Percentiles rank a stretch among this genome's conserved stretches.
Evolutionary conservation across 2,797 vertebrate genomes (phyloP).

Genomic region (Tamandua tetradactyla): DNA sequence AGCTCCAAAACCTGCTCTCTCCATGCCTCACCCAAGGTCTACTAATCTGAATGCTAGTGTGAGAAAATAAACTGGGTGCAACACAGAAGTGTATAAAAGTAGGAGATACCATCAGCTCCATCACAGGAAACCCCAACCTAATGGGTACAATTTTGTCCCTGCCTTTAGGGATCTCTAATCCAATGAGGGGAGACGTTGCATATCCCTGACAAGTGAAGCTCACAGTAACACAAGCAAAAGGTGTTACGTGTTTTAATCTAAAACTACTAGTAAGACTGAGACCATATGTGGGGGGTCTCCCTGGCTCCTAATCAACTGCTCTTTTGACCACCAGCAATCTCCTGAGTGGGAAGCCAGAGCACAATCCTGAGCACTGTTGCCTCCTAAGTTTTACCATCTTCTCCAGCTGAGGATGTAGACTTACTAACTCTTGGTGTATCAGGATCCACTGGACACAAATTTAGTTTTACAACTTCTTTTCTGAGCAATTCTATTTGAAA

Average conservation of each 20-base stretch:
- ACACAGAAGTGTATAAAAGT: background rate
- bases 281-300: background rate
- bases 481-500: background rate
- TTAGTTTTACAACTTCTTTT: background rate
- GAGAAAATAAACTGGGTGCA: background rate
- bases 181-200: background rate
- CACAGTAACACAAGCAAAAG: background rate
- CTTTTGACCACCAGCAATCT: background rate
- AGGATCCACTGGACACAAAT: background rate
- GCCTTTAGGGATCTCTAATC: background rate
- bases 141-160: background rate
- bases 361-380: background rate
- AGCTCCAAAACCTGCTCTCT: background rate
- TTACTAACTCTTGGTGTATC: background rate
- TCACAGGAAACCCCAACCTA: background rate
- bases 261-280: background rate
- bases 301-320: background rate
- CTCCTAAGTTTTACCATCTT: background rate
- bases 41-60: background rate
- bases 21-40: background rate
- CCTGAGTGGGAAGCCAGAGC: background rate
- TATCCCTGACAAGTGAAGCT: background rate
- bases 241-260: background rate
- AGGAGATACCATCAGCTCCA: background rate
- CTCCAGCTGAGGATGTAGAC: background rate